A percentile compares a stretch with the other conserved stretches of the same genome.
Conservation (phyloP, 2,113 vertebrate genomes). For the Nothobranchius kuhntae region DNA sequence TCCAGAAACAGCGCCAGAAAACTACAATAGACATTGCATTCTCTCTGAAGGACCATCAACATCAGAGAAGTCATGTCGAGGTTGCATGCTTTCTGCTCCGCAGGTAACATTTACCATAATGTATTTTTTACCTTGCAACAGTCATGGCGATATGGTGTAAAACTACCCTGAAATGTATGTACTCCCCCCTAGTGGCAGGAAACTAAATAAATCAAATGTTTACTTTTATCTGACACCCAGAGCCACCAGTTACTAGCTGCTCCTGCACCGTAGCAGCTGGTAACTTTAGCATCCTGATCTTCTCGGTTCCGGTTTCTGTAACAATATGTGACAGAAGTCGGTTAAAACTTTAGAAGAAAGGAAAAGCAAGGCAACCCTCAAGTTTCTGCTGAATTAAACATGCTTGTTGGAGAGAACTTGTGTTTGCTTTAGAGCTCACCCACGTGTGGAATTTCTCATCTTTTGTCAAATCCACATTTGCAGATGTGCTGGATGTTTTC, state of each 20-base stretch:
- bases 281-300: background rate
- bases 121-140: too few relatives aligned
- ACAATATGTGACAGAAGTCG: background rate
- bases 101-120: too few relatives aligned
- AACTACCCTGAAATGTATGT: too few relatives aligned
- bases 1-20: too few relatives aligned
- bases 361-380: background rate
- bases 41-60: too few relatives aligned
- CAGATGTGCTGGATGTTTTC: conserved; percentile 30
- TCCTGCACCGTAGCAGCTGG: conserved; percentile 39
- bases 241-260: conserved; percentile 56
- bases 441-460: conserved; percentile 55
- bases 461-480: conserved; percentile 37
- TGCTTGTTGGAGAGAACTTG: background rate
- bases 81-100: too few relatives aligned
- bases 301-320: background rate
- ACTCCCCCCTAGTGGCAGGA: too few relatives aligned
- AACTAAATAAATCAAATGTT: too few relatives aligned
- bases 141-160: too few relatives aligned
- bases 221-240: conserved; percentile 7
- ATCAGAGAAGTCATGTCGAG: too few relatives aligned
- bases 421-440: conserved; percentile 11
- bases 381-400: too few relatives aligned
- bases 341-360: background rate
- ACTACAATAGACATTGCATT: too few relatives aligned